These are phyloP conservation scores for Lomographa bimaculata DNA, from an alignment of 2,888 invertebrate species.

Conservation along the genomic window DNA sequence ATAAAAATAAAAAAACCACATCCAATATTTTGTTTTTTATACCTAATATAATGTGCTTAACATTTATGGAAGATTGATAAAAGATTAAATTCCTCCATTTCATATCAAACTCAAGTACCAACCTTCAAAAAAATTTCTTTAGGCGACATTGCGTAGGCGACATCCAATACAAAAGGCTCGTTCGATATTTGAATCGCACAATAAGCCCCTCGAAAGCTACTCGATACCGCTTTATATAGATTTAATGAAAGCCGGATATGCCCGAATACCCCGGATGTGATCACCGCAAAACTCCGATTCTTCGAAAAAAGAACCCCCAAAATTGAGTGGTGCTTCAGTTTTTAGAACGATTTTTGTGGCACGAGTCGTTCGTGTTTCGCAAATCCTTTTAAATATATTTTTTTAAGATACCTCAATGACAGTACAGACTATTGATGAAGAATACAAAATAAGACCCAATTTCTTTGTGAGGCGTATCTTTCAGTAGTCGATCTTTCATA, in stretches of 20 bases:
- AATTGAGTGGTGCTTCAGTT: constrained; percentile 51
- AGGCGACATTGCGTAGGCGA: constrained; percentile 50
- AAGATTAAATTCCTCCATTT: too few species aligned
- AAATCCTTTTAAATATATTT: background rate
- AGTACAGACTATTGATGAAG: too few species aligned
- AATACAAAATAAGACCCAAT: too few species aligned
- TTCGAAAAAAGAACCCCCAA: constrained; percentile 50
- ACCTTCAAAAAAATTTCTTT: constrained; percentile 28
- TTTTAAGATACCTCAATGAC: too few species aligned
- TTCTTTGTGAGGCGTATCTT: too few species aligned
- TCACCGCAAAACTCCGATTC: constrained; percentile 54
- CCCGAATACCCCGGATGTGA: constrained; percentile 57
- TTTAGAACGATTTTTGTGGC: constrained; percentile 52
- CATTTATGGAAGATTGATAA: too few species aligned
- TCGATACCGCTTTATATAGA: constrained; percentile 69
- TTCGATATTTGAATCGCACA: constrained; percentile 59
- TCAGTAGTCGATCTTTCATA: too few species aligned
- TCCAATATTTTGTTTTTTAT: too few species aligned
- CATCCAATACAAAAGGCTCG: constrained; percentile 54
- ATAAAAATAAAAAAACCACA: too few species aligned
- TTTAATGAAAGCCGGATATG: constrained; percentile 77
- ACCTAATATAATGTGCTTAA: too few species aligned
- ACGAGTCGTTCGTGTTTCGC: constrained; percentile 41
- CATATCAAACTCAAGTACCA: constrained; percentile 22
- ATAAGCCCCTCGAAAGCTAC: constrained; percentile 60